Conservation (phyloP, 2,888 invertebrate genomes). For the Rhorus exstirpatorius region DNA sequence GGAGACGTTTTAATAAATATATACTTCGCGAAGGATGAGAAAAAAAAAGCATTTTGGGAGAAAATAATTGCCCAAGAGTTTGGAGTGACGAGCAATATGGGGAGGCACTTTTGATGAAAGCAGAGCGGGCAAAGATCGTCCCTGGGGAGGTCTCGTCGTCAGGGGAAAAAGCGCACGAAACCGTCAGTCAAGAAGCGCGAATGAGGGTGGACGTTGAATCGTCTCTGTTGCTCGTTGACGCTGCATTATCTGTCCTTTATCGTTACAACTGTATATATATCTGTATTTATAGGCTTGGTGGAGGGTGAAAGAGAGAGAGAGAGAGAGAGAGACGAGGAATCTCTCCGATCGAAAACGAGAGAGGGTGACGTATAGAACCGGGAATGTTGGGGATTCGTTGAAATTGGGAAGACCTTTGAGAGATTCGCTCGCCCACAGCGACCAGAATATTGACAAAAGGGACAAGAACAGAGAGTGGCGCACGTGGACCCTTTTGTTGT, state of each 20-base stretch:
- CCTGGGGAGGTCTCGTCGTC: slow-evolving; percentile 58
- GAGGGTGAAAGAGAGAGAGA: slow-evolving; percentile 2
- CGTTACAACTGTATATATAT: slow-evolving; percentile 3
- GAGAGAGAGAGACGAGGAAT: slow-evolving; percentile 22
- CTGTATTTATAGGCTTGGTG: background rate
- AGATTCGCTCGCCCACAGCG: background rate
- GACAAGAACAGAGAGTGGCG: background rate
- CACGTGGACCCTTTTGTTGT: background rate
- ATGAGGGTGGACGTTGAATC: slow-evolving; percentile 66
- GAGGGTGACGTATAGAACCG: slow-evolving; percentile 70
- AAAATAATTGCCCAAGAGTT: slow-evolving; percentile 28
- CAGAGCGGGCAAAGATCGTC: slow-evolving; percentile 66
- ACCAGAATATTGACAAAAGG: background rate
- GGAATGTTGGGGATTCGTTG: slow-evolving; percentile 69
- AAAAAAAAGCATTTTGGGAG: background rate
- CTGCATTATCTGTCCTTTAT: slow-evolving; percentile 49
- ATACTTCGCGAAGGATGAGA: no score
- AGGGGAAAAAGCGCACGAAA: background rate
- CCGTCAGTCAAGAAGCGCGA: slow-evolving; percentile 5
- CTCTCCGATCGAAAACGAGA: slow-evolving; percentile 55
- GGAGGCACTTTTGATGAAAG: slow-evolving; percentile 71
- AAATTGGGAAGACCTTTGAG: slow-evolving; percentile 67
- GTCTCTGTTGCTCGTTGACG: slow-evolving; percentile 32
- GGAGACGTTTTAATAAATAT: background rate
- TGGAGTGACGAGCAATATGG: slow-evolving; percentile 7